phyloP scores from a whole-genome alignment of 1,140 invertebrate genomes.

The Drosophila littoralis region DNA sequence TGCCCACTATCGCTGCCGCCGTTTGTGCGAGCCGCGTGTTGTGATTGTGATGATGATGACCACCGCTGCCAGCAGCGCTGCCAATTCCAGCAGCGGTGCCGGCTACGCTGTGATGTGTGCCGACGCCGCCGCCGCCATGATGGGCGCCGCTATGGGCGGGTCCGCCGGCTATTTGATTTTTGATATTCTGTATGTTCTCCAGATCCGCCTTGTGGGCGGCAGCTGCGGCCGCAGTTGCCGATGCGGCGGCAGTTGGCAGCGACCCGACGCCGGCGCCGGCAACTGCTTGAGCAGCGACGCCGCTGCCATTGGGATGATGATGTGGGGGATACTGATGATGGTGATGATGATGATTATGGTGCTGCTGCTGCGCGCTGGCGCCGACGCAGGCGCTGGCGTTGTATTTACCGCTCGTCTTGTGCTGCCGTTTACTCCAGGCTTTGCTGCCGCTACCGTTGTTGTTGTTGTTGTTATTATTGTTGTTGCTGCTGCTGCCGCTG shows the following conservation, averaged over 20 bases:
- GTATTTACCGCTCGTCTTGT: constrained; percentile 68
- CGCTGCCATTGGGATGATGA: constrained; percentile 31
- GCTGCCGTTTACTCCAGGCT: constrained; percentile 76
- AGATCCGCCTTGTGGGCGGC: constrained; percentile 77
- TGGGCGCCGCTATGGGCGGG: constrained; percentile 36
- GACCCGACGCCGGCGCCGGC: constrained; percentile 32
- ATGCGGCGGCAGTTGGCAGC: constrained; percentile 36
- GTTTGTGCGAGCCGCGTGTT: constrained; percentile 67
- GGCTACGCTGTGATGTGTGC: constrained; percentile 47
- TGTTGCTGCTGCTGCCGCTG: constrained; percentile 1
- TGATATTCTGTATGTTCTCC: constrained; percentile 83
- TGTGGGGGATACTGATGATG: constrained; percentile 15
- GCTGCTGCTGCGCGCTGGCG: constrained; percentile 31
- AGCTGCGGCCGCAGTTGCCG: constrained; percentile 16
- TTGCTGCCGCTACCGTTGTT: constrained; percentile 63
- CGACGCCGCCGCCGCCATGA: constrained; percentile 25
- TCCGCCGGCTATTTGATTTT: constrained; percentile 63
- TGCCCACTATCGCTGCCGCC: constrained; percentile 48
- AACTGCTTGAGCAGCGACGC: constrained; percentile 27
- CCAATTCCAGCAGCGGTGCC: constrained; percentile 24
- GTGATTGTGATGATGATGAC: constrained; percentile 58
- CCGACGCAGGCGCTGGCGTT: constrained; percentile 37
- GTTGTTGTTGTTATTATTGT: constrained; percentile 38
- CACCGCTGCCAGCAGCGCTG: constrained; percentile 23
- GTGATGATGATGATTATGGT: constrained; percentile 23